Conservation (phyloP, 1,140 invertebrate genomes). For the Neodiprion lecontei region DNA sequence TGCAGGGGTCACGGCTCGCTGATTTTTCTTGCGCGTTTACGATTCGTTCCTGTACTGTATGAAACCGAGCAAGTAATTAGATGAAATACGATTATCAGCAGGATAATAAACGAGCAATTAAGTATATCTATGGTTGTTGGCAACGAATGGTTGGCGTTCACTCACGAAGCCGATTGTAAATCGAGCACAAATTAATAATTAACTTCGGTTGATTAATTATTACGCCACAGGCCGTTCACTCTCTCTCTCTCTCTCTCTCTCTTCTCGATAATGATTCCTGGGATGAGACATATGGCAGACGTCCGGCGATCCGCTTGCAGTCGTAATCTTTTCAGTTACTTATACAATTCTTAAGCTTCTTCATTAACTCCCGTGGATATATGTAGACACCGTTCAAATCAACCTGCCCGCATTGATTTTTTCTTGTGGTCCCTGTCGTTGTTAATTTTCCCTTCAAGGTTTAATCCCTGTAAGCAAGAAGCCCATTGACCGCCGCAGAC, state of each 20-base stretch:
- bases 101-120: not conserved
- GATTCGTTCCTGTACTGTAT: too few relatives aligned
- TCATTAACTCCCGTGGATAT: not conserved
- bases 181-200: not conserved
- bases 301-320: not conserved
- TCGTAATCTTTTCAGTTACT: not conserved
- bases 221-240: not conserved
- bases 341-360: not conserved
- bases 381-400: not conserved
- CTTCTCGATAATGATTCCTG: not conserved
- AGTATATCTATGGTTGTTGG: not conserved
- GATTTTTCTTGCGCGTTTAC: too few relatives aligned
- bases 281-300: conserved; percentile 1
- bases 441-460: conserved; percentile 5
- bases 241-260: not conserved
- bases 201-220: not conserved
- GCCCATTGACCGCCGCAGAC: not conserved
- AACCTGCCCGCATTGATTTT: not conserved
- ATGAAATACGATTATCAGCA: not conserved
- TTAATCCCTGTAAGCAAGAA: conserved; percentile 3
- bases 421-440: not conserved
- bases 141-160: not conserved
- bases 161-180: conserved; percentile 4
- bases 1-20: too few relatives aligned
- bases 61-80: not conserved